phyloP scores from a whole-genome alignment of 2,888 invertebrate species.

The Tenthredo distinguenda region DNA sequence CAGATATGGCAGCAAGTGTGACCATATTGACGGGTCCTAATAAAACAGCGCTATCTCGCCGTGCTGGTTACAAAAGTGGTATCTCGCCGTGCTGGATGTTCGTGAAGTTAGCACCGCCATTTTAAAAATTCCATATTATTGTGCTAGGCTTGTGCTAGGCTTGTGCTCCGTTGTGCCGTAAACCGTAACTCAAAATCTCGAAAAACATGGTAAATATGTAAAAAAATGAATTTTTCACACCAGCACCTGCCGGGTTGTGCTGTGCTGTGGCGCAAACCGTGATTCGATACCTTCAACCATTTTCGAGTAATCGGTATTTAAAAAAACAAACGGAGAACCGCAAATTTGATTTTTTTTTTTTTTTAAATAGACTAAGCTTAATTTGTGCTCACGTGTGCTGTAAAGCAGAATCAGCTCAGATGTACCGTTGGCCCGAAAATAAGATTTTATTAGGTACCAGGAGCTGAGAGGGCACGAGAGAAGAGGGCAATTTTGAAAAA shows the following conservation, averaged over 20 bases:
- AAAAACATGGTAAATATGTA: constrained; percentile 19
- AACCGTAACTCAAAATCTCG: not conserved
- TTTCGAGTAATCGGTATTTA: not conserved
- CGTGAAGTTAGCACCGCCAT: constrained; percentile 28
- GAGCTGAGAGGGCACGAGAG: not conserved
- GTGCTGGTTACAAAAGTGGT: no score
- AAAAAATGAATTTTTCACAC: constrained; percentile 18
- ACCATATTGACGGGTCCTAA: no score
- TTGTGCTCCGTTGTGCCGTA: constrained; percentile 38
- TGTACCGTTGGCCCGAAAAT: constrained; percentile 1
- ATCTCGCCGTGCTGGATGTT: no score
- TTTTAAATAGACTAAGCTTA: not conserved
- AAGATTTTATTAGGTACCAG: not conserved
- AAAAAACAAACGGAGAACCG: constrained; percentile 19
- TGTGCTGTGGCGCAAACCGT: constrained; percentile 1
- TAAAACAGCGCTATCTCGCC: no score
- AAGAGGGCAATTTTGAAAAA: not conserved
- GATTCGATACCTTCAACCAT: not conserved
- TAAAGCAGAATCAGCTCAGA: not conserved
- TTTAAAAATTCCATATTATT: constrained; percentile 13
- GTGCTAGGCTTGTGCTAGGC: constrained; percentile 23
- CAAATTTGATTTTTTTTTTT: constrained; percentile 11
- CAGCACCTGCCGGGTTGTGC: constrained; percentile 34
- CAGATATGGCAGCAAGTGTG: no score
- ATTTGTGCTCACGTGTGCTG: constrained; percentile 14